phyloP scores from a whole-genome alignment of 2,113 vertebrate species.

The Erythrolamprus reginae region DNA sequence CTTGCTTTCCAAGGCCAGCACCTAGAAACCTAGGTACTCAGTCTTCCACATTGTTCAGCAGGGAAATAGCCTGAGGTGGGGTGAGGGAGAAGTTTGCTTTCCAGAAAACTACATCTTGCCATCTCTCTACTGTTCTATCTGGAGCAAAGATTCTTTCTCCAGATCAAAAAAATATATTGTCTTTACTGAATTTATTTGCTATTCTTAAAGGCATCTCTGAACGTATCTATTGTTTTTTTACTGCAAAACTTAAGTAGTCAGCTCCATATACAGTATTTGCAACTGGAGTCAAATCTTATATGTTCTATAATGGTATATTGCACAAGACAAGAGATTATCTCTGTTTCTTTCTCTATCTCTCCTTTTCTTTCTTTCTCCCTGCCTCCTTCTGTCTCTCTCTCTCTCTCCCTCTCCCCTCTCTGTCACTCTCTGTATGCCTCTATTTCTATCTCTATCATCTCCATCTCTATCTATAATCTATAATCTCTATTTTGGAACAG shows the following conservation, averaged over 20 bases:
- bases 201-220: background rate
- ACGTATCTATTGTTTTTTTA: background rate
- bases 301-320: background rate
- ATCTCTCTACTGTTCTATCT: background rate
- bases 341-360: background rate
- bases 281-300: background rate
- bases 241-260: background rate
- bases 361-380: no score
- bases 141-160: background rate
- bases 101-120: background rate
- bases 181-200: background rate
- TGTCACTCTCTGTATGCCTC: no score
- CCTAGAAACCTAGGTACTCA: background rate
- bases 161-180: background rate
- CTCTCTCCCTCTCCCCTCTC: rapidly evolving
- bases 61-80: background rate
- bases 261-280: background rate
- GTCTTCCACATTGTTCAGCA: background rate
- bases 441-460: background rate
- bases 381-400: no score
- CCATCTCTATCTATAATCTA: background rate
- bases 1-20: background rate
- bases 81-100: background rate
- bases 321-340: background rate
- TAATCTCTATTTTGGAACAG: background rate